phyloP scores from a whole-genome alignment of 1,140 invertebrate species.

The Trichonephila clavipes region DNA sequence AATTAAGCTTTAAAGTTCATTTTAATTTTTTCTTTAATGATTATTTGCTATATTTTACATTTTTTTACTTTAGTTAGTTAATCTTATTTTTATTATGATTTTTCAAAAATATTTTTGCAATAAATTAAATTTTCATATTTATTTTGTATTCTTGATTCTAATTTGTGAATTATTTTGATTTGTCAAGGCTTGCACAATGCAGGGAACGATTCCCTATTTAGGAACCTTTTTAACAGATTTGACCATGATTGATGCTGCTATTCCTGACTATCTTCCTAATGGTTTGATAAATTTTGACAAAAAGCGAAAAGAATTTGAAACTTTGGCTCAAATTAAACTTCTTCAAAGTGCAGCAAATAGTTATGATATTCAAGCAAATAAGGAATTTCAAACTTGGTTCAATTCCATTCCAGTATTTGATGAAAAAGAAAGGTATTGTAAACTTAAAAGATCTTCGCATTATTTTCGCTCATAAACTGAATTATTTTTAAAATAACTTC shows the following conservation, averaged over 20 bases:
- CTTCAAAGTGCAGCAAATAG: conserved; percentile 98
- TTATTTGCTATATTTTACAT: no score
- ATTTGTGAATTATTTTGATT: no score
- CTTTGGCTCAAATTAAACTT: conserved; percentile 96
- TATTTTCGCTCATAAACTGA: no score
- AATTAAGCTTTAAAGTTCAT: no score
- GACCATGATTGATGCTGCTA: conserved; percentile 99
- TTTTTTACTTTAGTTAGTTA: no score
- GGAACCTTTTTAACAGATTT: conserved; percentile 99
- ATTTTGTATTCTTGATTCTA: background rate
- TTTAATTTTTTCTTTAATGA: no score
- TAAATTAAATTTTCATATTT: background rate
- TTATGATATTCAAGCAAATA: conserved; percentile 92
- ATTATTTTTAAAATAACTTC: no score
- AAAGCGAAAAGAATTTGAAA: conserved; percentile 98
- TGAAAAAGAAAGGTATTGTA: conserved; percentile 90
- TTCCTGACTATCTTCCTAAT: conserved; percentile 90
- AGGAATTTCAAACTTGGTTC: conserved; percentile 95
- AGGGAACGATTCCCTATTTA: conserved; percentile 97
- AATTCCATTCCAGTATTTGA: conserved; percentile 92
- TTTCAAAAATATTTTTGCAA: background rate
- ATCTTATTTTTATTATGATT: no score
- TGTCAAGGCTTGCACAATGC: conserved; percentile 85
- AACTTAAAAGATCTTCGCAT: background rate
- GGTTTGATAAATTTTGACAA: conserved; percentile 99